Base-by-base conservation (phyloP, 2,888 invertebrate genomes). In the Temnothorax ravouxi region DNA sequence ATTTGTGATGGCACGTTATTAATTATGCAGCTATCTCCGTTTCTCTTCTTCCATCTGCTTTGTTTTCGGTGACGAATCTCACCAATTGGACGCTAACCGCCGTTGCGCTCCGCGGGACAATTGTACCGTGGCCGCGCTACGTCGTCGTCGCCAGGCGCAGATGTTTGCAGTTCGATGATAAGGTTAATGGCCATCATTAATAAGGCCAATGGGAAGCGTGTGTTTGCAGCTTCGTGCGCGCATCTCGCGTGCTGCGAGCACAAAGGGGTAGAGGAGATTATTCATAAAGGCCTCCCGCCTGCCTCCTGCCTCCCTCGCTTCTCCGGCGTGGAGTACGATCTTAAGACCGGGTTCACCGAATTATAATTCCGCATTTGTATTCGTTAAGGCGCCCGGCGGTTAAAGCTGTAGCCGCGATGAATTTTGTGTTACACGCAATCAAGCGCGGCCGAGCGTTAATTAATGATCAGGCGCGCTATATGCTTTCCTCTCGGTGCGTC, bases 301-400 rank as follows among this genome's bases (percentile, higher is more conserved):
- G 38, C 41, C 18, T 3, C 15, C 18, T 41, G 29, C 38, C 54
- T 2, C 34, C 29, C 52, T 52, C 25, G 13, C 21, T 80, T 75
- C 83, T 69, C 71, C 61, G 62, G 13, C n/a, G n/a, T 34, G 76
- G 80, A 77, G 87, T 86, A 86, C 79, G 86, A 69, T 38, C 87
- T 83, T 56, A 67, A 56, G 87, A 83, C 52, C 77, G 86, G 88
- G 87, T 80, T 71, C 88, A 90, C 90, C 91, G 92, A 93, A 93
- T 93, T 93, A 93, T 93, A 93, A 94, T 94, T 92, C 91, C 90
- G 91, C 93, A 94, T 94, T 94, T 94, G 92, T 94, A 94, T 94
- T 94, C 94, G 94, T 94, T 94, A 91, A 93, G 92, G 88, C 79
- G 89, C 88, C 85, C 85, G 86, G 80, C 86, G 86, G 85, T 87